Percentiles rank a stretch among this genome's conserved stretches.
Conservation (phyloP, 1,140 invertebrate species). For the Calephelis virginiensis region DNA sequence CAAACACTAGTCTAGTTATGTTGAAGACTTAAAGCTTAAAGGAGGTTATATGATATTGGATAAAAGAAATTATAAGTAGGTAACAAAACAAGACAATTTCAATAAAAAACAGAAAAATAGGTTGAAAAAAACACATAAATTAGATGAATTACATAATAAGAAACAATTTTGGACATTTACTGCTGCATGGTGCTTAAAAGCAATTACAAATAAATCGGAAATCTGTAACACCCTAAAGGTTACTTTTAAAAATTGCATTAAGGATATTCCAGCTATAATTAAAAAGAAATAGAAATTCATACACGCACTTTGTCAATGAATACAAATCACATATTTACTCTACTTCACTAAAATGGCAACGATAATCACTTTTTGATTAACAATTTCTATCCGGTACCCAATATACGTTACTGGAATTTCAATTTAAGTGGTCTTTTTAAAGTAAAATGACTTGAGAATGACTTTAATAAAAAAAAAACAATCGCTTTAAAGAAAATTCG, state of each 20-base stretch:
- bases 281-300: background rate
- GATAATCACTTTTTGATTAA: slow-evolving; percentile 13
- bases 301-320: slow-evolving; percentile 16
- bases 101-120: background rate
- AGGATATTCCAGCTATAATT: background rate
- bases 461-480: background rate
- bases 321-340: slow-evolving; percentile 46
- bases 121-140: background rate
- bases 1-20: slow-evolving; percentile 46
- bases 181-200: background rate
- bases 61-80: background rate
- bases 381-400: slow-evolving; percentile 10
- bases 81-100: background rate
- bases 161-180: background rate
- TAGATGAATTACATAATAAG: too few relatives aligned
- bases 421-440: background rate
- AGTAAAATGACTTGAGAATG: background rate
- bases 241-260: too few relatives aligned
- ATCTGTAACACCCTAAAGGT: background rate
- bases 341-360: slow-evolving; percentile 63
- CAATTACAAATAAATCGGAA: background rate
- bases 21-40: background rate
- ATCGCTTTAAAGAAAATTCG: too few relatives aligned
- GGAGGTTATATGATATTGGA: background rate
- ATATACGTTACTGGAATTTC: background rate